Percentiles rank a stretch among this genome's conserved stretches.
phyloP scores from a whole-genome alignment of 2,113 vertebrate genomes.

The Balaeniceps rex region DNA sequence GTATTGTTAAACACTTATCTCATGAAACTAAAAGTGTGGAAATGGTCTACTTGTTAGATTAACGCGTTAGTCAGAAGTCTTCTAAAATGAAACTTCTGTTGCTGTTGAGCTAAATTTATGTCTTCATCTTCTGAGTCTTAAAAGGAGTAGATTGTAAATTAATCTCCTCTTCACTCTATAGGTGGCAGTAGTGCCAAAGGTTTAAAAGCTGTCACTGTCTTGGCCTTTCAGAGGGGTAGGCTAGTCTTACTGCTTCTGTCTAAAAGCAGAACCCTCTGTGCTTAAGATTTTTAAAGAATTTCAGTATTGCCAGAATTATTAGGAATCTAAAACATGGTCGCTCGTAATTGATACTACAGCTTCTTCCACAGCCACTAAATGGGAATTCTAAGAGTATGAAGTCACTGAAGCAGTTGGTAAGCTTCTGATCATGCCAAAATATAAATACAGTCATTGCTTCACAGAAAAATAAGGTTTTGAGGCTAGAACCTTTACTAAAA shows the following conservation, averaged over 20 bases:
- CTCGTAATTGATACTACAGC: background rate
- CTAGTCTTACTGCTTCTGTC: background rate
- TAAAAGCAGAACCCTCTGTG: background rate
- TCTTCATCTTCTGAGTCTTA: background rate
- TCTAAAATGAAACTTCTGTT: background rate
- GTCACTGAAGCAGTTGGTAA: background rate
- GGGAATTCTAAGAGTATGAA: background rate
- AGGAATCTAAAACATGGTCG: rapidly evolving
- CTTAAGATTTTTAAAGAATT: background rate
- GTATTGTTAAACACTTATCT: background rate
- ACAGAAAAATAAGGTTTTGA: background rate
- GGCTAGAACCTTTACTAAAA: background rate
- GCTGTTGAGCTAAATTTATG: background rate
- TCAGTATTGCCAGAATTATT: background rate
- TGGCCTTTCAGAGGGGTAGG: background rate
- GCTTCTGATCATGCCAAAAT: background rate
- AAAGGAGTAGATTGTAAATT: background rate
- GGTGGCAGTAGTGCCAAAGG: constrained; percentile 47
- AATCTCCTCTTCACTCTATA: background rate
- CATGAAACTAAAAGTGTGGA: background rate
- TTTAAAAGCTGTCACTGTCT: background rate
- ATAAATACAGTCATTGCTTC: background rate
- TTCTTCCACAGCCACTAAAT: background rate
- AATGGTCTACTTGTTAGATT: background rate
- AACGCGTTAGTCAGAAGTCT: background rate